A percentile compares a stretch with the other conserved stretches of the same genome.
These are phyloP conservation scores for Lynx canadensis DNA, from an alignment of 2,113 vertebrate species.

Conservation along the genomic window DNA sequence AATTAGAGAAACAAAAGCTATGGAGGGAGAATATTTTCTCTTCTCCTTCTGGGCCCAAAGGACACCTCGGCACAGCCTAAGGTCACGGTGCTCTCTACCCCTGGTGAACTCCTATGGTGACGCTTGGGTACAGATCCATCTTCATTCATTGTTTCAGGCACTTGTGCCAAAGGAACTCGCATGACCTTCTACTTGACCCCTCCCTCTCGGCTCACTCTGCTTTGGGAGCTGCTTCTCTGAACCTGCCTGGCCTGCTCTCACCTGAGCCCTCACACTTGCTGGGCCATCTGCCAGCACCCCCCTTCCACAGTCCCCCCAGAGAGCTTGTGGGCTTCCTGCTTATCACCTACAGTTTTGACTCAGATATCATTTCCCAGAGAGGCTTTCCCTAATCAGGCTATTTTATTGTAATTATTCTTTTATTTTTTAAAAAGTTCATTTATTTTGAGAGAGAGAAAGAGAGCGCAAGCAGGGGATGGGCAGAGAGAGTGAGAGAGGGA, in stretches of 20 bases:
- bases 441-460: not conserved
- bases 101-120: no score
- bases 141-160: not conserved
- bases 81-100: not conserved
- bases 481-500: not conserved
- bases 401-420: not conserved
- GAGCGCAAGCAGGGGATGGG: not conserved
- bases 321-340: not conserved
- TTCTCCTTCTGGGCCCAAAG: not conserved
- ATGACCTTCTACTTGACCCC: not conserved
- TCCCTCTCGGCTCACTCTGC: not conserved
- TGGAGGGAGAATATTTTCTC: not conserved
- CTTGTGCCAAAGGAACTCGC: not conserved
- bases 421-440: not conserved
- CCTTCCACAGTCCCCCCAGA: not conserved
- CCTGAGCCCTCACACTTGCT: not conserved
- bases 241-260: not conserved
- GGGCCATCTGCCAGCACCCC: not conserved
- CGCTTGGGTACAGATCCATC: not conserved
- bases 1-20: constrained; percentile 40
- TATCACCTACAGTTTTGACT: not conserved
- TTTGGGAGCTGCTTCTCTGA: not conserved
- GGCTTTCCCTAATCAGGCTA: not conserved
- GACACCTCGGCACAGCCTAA: not conserved
- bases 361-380: not conserved